phyloP scores from a whole-genome alignment of 1,140 invertebrate genomes.

The Brachionus plicatilis region DNA sequence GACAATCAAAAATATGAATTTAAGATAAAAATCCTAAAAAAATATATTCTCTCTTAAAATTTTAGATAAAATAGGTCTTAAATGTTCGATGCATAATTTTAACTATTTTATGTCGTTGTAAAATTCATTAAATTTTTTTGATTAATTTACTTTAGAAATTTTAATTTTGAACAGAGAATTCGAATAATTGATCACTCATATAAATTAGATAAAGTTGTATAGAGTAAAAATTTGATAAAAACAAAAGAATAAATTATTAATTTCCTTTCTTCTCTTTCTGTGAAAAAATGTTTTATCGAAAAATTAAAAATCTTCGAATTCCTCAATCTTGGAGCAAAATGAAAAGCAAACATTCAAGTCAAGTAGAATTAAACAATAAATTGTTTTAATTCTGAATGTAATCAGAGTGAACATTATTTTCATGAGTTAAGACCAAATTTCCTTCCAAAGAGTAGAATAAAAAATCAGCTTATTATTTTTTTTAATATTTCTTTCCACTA shows the following conservation, averaged over 20 bases:
- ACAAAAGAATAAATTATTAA: no score
- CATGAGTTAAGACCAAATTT: neutral
- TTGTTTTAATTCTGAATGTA: neutral
- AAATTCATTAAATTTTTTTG: neutral
- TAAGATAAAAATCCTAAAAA: neutral
- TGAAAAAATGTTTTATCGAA: neutral
- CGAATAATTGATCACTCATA: no score
- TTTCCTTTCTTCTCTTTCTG: no score
- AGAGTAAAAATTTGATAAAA: no score
- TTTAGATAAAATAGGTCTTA: neutral
- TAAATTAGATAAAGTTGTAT: neutral
- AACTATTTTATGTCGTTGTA: neutral
- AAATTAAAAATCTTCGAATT: neutral
- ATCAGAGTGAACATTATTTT: neutral
- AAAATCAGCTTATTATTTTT: neutral
- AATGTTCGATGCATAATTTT: neutral
- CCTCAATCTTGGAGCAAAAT: neutral
- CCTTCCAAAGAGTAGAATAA: neutral
- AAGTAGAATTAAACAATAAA: neutral
- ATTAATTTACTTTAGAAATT: neutral
- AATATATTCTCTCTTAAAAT: neutral
- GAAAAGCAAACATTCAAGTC: neutral
- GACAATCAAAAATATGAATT: no score
- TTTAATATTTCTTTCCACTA: no score
- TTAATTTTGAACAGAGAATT: neutral